Percentiles rank a stretch among this genome's conserved stretches.
These are phyloP conservation scores for Synergus japonicus DNA, from an alignment of 2,888 invertebrate species.

Conservation along the genomic window DNA sequence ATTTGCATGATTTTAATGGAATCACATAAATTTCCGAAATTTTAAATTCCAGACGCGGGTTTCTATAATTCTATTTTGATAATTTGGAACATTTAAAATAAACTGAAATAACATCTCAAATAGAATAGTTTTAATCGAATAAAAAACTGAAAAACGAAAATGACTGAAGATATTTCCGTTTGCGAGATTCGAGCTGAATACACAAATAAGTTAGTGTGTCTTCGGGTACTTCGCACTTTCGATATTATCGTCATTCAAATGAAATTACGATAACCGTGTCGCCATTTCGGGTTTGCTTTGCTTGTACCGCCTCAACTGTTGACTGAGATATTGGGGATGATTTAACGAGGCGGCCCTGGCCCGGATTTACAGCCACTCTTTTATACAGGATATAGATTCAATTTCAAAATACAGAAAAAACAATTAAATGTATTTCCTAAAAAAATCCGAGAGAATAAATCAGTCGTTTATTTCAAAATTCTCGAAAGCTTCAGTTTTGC, in stretches of 20 bases:
- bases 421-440: background rate
- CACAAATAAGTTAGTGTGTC: constrained; percentile 49
- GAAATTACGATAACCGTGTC: constrained; percentile 57
- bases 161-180: constrained; percentile 42
- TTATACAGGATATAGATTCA: background rate
- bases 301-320: constrained; percentile 56
- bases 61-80: too few relatives aligned
- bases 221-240: constrained; percentile 58
- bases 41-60: too few relatives aligned
- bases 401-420: background rate
- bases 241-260: constrained; percentile 65
- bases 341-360: constrained; percentile 45
- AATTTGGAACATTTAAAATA: too few relatives aligned
- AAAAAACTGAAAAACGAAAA: background rate
- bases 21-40: too few relatives aligned
- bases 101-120: too few relatives aligned
- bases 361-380: background rate
- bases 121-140: too few relatives aligned
- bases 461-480: background rate
- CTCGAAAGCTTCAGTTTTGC: constrained; percentile 11
- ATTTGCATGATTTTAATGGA: too few relatives aligned
- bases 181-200: constrained; percentile 26
- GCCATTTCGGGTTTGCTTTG: constrained; percentile 46
- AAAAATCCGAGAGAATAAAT: too few relatives aligned
- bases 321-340: constrained; percentile 57